Percentiles rank a stretch among this genome's conserved stretches.
Conservation (phyloP, 2,888 invertebrate genomes). For the Nebria brevicollis region DNA sequence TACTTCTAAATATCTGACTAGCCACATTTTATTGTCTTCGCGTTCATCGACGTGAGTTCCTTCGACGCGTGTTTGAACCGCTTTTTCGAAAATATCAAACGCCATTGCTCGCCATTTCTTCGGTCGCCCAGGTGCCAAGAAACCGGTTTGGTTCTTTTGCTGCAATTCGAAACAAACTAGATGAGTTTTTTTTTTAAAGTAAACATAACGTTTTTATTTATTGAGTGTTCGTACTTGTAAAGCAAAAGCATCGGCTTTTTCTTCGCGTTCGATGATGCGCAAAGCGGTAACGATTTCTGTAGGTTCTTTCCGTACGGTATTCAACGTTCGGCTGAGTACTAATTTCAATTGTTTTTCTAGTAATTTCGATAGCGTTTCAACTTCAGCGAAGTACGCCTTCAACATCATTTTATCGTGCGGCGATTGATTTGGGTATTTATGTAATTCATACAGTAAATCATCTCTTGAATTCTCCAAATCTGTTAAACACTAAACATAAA, state of each 20-base stretch:
- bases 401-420: slow-evolving; percentile 91
- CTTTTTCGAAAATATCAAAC: slow-evolving; percentile 81
- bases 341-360: slow-evolving; percentile 92
- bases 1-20: slow-evolving; percentile 90
- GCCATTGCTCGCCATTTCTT: slow-evolving; percentile 91
- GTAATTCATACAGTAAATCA: slow-evolving; percentile 92
- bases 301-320: slow-evolving; percentile 94
- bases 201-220: neutral
- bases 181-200: neutral
- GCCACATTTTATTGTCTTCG: slow-evolving; percentile 92
- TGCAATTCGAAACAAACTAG: slow-evolving; percentile 56
- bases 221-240: slow-evolving; percentile 65
- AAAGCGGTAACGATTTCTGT: slow-evolving; percentile 95
- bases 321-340: slow-evolving; percentile 88
- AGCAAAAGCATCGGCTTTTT: slow-evolving; percentile 91
- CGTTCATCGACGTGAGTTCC: slow-evolving; percentile 95
- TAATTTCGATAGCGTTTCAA: slow-evolving; percentile 87
- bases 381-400: slow-evolving; percentile 96
- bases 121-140: slow-evolving; percentile 93
- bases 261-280: slow-evolving; percentile 96
- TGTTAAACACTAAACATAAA: slow-evolving; percentile 74
- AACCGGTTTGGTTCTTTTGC: slow-evolving; percentile 79
- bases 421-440: slow-evolving; percentile 91
- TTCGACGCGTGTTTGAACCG: slow-evolving; percentile 87
- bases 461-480: slow-evolving; percentile 97